Conservation (phyloP, 2,888 invertebrate genomes). For the Tenthredo scrophulariae region DNA sequence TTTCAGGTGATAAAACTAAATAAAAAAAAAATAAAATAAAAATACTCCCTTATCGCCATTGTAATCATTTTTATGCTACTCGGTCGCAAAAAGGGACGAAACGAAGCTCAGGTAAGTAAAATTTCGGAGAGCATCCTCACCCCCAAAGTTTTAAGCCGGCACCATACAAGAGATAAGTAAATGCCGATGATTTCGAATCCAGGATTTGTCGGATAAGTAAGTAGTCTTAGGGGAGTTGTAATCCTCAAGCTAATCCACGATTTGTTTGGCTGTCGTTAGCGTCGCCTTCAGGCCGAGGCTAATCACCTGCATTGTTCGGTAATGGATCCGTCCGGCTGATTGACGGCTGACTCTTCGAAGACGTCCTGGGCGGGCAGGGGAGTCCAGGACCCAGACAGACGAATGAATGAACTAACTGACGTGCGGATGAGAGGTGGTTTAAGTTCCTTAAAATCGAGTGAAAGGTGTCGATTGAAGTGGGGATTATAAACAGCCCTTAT, state of each 20-base stretch:
- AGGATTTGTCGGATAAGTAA: constrained; percentile 60
- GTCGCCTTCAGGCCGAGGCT: constrained; percentile 64
- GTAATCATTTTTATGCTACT: not conserved
- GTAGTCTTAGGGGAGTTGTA: constrained; percentile 67
- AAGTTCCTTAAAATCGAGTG: not conserved
- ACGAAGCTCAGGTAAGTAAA: too few relatives aligned
- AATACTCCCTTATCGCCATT: constrained; percentile 58
- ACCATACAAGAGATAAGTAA: not conserved
- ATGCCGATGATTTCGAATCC: not conserved
- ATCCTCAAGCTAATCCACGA: constrained; percentile 72
- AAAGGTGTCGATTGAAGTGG: constrained; percentile 24
- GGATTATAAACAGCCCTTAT: not conserved
- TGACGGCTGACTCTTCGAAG: constrained; percentile 57
- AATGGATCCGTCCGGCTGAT: constrained; percentile 70
- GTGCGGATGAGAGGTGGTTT: not conserved
- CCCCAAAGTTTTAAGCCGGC: too few relatives aligned
- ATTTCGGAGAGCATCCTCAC: too few relatives aligned
- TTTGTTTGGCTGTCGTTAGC: constrained; percentile 75
- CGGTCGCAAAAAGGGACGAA: not conserved
- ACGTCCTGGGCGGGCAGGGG: not conserved
- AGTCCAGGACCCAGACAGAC: not conserved
- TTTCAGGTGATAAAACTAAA: constrained; percentile 33
- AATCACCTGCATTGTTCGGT: constrained; percentile 73
- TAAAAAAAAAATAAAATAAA: not conserved
- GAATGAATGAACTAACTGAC: not conserved